Evolutionary conservation across 2,113 vertebrate genomes (phyloP), one percentile per base, ranked within the genome.

Genomic region (Gadus macrocephalus): DNA sequence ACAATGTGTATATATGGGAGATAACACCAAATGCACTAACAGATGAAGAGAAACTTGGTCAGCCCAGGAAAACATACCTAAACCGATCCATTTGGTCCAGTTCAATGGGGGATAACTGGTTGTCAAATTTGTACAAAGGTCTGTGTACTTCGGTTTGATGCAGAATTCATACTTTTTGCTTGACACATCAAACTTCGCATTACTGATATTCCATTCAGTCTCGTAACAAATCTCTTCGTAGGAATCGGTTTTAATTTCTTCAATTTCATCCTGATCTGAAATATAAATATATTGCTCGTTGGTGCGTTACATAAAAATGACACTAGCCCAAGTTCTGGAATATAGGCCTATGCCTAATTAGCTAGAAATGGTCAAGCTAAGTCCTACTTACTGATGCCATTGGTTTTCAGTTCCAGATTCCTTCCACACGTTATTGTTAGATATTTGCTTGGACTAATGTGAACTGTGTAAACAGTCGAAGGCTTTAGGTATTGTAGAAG

Each of bases 321-420:
- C 22, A 0, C 58, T 15, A 55, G 17, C 58, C 25, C 69, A 8
- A 66, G 58, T 64, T 56, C 16, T 38, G 49, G 17, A 22, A n/a
- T 19, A n/a, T 9, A 49, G 8, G 8, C 42, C n/a, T 49, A 49
- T 49, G 42, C 42, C 42, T 49, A 16, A 64, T 12, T 2, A 69
- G 8, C 1, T 17, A 22, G 1, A 20, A 65, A 20, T 20, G 3
- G 22, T 66, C 22, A 3, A 61, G 25, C 15, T 62, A 62, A 11
- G 27, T 66, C 75, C 15, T 31, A 89, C 88, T 88, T 80, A 90
- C 89, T 1, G 4, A 83, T 61, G 9, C 1, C 0, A 0, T 0
- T 1, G 4, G 69, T 62, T 0, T 0, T 0, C n/a, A 38, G 20
- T 0, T 0, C 15, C 0, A 9, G 8, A 8, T n/a, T 5, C 0